Conservation (phyloP, 1,140 invertebrate genomes). For the Leucophenga varia region DNA sequence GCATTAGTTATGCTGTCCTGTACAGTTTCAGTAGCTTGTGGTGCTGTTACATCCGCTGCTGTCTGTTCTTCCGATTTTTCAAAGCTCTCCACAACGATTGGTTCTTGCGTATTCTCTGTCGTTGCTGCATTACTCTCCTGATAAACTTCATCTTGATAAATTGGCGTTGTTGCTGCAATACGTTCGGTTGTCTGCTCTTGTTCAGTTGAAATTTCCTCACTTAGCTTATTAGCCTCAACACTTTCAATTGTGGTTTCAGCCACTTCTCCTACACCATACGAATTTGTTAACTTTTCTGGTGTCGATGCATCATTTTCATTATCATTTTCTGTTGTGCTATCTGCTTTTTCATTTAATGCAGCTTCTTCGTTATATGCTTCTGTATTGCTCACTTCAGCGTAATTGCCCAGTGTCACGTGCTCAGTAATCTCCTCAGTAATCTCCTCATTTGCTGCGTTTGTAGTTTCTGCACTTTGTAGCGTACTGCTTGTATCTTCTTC, state of each 20-base stretch:
- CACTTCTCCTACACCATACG: too few species aligned
- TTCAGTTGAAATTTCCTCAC: too few species aligned
- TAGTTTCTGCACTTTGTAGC: too few species aligned
- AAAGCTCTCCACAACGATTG: slow-evolving; percentile 6
- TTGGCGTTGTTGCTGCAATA: not conserved
- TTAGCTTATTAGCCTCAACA: too few species aligned
- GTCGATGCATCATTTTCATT: not conserved
- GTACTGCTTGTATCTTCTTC: not conserved
- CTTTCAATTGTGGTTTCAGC: too few species aligned
- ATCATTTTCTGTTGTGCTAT: slow-evolving; percentile 2
- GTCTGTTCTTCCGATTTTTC: slow-evolving; percentile 8
- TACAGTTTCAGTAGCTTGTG: slow-evolving; percentile 6
- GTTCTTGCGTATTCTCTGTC: slow-evolving; percentile 1
- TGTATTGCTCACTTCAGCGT: not conserved
- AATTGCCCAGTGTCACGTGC: not conserved
- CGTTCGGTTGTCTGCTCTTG: too few species aligned
- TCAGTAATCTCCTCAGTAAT: not conserved
- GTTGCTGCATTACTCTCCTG: slow-evolving; percentile 22
- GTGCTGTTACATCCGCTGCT: slow-evolving; percentile 8
- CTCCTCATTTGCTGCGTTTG: not conserved
- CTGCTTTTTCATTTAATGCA: not conserved
- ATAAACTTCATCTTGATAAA: slow-evolving; percentile 21
- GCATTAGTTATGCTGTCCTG: slow-evolving; percentile 37
- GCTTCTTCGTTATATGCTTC: too few species aligned
- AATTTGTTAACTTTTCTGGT: too few species aligned